Evolutionary conservation across 2,888 invertebrate species (phyloP).

Genomic region (Palloptera scutellata): DNA sequence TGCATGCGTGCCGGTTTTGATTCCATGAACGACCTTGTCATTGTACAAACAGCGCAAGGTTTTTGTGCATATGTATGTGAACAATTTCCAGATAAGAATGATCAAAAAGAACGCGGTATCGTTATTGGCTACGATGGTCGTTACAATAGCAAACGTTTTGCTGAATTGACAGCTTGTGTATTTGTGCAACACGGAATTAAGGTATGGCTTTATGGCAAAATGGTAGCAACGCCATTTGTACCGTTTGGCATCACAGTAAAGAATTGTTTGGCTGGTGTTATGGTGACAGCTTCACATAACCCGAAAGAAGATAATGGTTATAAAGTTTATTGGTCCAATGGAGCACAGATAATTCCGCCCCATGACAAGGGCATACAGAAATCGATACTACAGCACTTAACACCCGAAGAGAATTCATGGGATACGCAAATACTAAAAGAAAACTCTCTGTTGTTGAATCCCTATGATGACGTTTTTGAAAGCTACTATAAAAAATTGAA

Average conservation of each 20-base stretch:
- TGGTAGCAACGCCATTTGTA: conserved; percentile 93
- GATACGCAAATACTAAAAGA: conserved; percentile 69
- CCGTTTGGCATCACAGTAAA: conserved; percentile 82
- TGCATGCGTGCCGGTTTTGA: conserved; percentile 92
- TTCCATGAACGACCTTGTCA: conserved; percentile 96
- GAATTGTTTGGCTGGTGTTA: conserved; percentile 83
- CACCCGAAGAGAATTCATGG: conserved; percentile 84
- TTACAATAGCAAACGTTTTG: conserved; percentile 86
- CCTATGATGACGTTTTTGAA: conserved; percentile 72
- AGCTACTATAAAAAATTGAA: conserved; percentile 74
- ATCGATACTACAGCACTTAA: conserved; percentile 77
- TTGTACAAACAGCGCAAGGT: conserved; percentile 94
- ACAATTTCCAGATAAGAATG: conserved; percentile 65
- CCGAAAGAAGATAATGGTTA: conserved; percentile 97
- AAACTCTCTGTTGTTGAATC: conserved; percentile 72
- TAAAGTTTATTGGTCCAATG: conserved; percentile 96
- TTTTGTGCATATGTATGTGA: conserved; percentile 78
- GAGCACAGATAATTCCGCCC: conserved; percentile 93
- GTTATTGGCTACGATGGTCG: conserved; percentile 94
- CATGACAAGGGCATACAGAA: conserved; percentile 87
- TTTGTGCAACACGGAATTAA: conserved; percentile 78
- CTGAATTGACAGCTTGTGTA: conserved; percentile 82
- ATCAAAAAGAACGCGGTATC: conserved; percentile 73
- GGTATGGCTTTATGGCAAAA: conserved; percentile 81
- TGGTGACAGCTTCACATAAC: conserved; percentile 96